phyloP scores from a whole-genome alignment of 2,888 invertebrate genomes.

The Drosophila neonasuta region DNA sequence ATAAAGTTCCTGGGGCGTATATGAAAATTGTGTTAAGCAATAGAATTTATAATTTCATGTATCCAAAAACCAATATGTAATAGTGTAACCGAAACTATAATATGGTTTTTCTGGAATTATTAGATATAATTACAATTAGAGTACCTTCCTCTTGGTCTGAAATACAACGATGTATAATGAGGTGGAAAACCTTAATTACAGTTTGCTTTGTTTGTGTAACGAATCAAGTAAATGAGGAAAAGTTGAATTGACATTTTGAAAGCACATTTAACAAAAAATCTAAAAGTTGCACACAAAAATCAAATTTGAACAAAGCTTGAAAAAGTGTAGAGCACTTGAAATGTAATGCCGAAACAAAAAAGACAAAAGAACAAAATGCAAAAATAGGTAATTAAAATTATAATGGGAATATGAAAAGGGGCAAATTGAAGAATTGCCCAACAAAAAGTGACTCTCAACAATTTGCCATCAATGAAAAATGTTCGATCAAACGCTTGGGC shows the following conservation, averaged over 20 bases:
- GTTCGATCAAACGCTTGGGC: constrained; percentile 51
- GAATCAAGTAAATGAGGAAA: constrained; percentile 12
- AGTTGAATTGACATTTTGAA: constrained; percentile 3
- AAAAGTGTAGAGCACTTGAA: constrained; percentile 4
- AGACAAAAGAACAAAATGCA: constrained; percentile 1
- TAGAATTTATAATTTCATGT: too few species aligned
- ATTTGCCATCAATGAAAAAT: constrained; percentile 49
- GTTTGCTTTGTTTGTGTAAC: neutral
- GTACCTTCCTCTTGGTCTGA: neutral
- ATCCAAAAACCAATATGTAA: too few species aligned
- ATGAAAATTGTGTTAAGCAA: too few species aligned
- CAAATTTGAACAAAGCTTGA: constrained; percentile 18
- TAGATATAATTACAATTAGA: too few species aligned
- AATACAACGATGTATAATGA: neutral
- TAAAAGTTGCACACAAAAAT: constrained; percentile 17
- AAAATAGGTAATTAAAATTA: constrained; percentile 58
- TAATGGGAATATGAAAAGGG: constrained; percentile 46
- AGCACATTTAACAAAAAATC: constrained; percentile 6
- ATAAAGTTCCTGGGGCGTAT: neutral
- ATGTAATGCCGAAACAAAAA: constrained; percentile 10
- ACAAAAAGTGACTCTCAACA: constrained; percentile 51
- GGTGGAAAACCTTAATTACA: constrained; percentile 2
- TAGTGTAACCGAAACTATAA: too few species aligned
- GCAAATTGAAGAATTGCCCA: constrained; percentile 30
- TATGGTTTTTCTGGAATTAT: too few species aligned